These are phyloP conservation scores for Sardinella longiceps DNA, from an alignment of 2,797 vertebrate genomes.

Conservation along the genomic window DNA sequence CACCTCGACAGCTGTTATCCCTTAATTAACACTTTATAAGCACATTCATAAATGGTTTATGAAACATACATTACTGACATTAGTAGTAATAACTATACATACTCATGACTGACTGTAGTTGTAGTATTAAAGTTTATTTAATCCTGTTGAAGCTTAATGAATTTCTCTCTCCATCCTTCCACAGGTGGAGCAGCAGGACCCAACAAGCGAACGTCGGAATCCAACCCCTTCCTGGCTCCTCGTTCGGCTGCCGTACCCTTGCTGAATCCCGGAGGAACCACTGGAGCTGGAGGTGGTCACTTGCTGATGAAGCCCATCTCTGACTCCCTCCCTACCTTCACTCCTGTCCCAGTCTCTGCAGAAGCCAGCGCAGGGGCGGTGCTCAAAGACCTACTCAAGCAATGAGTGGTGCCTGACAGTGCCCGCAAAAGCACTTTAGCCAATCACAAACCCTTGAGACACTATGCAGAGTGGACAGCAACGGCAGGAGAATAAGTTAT, in stretches of 20 bases:
- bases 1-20: no score
- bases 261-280: conserved; percentile 67
- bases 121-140: background rate
- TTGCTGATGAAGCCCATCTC: conserved; percentile 96
- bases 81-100: no score
- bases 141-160: background rate
- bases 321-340: conserved; percentile 88
- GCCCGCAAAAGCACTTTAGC: conserved; percentile 73
- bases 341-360: conserved; percentile 88
- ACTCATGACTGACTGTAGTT: no score
- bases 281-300: conserved; percentile 74
- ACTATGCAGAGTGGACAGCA: conserved; percentile 41
- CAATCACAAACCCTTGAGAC: conserved; percentile 43
- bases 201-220: conserved; percentile 74
- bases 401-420: conserved; percentile 69
- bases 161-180: background rate
- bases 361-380: conserved; percentile 88
- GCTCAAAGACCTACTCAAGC: conserved; percentile 91
- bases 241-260: conserved; percentile 94
- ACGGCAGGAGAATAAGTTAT: background rate
- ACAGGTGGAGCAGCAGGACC: conserved; percentile 67
- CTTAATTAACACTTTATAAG: no score
- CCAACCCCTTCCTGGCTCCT: conserved; percentile 89
- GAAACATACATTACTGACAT: no score
- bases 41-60: no score